Percentiles rank a stretch among this genome's conserved stretches.
phyloP scores from a whole-genome alignment of 2,113 vertebrate species.

The Corapipo altera region DNA sequence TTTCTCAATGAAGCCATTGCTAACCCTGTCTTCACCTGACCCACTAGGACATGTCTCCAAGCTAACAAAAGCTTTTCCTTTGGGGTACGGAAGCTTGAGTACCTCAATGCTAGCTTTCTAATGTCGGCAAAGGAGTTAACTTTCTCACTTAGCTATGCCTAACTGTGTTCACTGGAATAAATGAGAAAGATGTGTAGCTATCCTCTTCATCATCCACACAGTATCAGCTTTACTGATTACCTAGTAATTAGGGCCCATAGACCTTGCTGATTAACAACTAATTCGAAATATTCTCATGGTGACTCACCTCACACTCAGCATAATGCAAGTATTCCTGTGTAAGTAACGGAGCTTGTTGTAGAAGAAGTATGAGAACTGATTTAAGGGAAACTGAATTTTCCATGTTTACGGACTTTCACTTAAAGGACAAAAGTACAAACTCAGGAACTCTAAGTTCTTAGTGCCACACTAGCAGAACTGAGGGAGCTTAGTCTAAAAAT shows the following conservation, averaged over 20 bases:
- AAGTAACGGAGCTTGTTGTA: background rate
- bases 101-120: background rate
- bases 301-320: background rate
- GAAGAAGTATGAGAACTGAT: background rate
- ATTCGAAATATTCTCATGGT: background rate
- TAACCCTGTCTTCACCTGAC: background rate
- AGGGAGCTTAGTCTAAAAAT: background rate
- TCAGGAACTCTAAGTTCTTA: background rate
- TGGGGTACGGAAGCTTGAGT: background rate
- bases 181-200: background rate
- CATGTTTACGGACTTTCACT: background rate
- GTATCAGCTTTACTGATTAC: background rate
- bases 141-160: background rate
- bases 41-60: background rate
- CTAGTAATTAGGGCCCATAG: background rate
- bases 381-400: background rate
- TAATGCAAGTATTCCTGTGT: background rate
- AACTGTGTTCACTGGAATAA: background rate
- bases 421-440: background rate
- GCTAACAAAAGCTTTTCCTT: background rate
- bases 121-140: background rate
- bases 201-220: background rate
- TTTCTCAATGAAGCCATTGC: background rate
- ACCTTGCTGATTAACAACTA: constrained; percentile 22
- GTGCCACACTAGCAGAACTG: background rate